phyloP scores from a whole-genome alignment of 2,888 invertebrate genomes.

The Hyposoter dolosus region DNA sequence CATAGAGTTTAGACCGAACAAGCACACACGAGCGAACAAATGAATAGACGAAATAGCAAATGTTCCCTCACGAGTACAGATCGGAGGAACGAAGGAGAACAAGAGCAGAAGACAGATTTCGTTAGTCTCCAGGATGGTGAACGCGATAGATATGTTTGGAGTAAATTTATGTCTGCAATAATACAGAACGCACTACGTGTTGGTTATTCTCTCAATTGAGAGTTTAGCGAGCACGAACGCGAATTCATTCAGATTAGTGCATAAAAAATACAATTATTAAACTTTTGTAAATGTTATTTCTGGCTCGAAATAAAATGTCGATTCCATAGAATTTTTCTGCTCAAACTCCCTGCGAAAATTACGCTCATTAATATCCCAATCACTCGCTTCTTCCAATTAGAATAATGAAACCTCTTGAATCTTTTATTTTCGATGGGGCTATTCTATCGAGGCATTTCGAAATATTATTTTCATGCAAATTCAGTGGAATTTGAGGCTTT shows the following conservation, averaged over 20 bases:
- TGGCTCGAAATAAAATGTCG: constrained; percentile 67
- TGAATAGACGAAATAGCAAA: constrained; percentile 62
- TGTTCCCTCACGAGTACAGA: constrained; percentile 31
- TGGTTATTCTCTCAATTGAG: constrained; percentile 74
- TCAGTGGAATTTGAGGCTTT: not conserved
- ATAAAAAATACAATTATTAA: constrained; percentile 71
- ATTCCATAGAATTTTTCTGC: not conserved
- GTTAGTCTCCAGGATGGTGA: constrained; percentile 27
- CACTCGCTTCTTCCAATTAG: not conserved
- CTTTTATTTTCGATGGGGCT: not conserved
- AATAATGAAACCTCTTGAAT: not conserved
- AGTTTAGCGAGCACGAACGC: constrained; percentile 23
- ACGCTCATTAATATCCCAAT: not conserved
- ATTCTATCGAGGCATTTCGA: not conserved
- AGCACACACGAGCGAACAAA: constrained; percentile 37
- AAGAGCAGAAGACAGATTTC: constrained; percentile 14
- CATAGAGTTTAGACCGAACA: constrained; percentile 51
- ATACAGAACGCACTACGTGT: constrained; percentile 66
- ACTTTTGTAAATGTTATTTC: constrained; percentile 72
- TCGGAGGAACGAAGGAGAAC: constrained; percentile 5
- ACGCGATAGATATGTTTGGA: constrained; percentile 19
- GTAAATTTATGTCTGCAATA: constrained; percentile 22
- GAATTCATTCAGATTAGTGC: not conserved
- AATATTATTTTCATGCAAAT: not conserved
- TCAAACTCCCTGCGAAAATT: not conserved